A percentile compares a stretch with the other conserved stretches of the same genome.
phyloP scores from a whole-genome alignment of 1,140 invertebrate species.

The Meloidogyne floridensis region DNA sequence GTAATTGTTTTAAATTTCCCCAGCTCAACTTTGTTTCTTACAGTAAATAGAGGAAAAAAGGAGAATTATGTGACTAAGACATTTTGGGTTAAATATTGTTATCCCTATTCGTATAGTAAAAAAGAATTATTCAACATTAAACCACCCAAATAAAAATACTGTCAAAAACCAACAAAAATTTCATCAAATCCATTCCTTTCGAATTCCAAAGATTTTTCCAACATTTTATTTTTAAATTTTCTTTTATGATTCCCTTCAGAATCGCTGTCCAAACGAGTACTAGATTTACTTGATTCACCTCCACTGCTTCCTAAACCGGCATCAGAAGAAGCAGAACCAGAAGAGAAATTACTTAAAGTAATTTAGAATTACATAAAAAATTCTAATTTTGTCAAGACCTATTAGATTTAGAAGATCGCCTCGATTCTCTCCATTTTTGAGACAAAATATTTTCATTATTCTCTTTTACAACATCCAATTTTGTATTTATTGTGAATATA shows the following conservation, averaged over 20 bases:
- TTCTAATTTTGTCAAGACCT: constrained; percentile 5
- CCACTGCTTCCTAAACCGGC: not conserved
- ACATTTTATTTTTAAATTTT: not conserved
- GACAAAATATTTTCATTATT: constrained; percentile 24
- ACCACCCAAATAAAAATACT: constrained; percentile 1
- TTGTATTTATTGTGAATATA: not conserved
- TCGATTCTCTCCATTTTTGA: constrained; percentile 8
- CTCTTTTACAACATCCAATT: not conserved
- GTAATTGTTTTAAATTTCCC: no score
- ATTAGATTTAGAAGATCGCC: constrained; percentile 12
- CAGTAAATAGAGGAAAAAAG: no score
- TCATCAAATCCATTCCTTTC: no score
- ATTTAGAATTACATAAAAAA: constrained; percentile 3
- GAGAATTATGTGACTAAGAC: no score
- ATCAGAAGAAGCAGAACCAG: not conserved
- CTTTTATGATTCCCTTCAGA: not conserved
- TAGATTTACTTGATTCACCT: constrained; percentile 2
- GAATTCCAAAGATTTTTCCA: not conserved
- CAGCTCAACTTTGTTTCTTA: no score
- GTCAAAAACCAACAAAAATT: not conserved
- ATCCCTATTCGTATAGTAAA: no score
- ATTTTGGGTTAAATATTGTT: no score
- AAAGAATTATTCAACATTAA: constrained; percentile 10
- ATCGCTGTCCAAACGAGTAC: not conserved
- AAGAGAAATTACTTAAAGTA: not conserved